Percentiles rank a stretch among this genome's conserved stretches.
Conservation (phyloP, 2,113 vertebrate genomes). For the Toxotes chatareus region DNA sequence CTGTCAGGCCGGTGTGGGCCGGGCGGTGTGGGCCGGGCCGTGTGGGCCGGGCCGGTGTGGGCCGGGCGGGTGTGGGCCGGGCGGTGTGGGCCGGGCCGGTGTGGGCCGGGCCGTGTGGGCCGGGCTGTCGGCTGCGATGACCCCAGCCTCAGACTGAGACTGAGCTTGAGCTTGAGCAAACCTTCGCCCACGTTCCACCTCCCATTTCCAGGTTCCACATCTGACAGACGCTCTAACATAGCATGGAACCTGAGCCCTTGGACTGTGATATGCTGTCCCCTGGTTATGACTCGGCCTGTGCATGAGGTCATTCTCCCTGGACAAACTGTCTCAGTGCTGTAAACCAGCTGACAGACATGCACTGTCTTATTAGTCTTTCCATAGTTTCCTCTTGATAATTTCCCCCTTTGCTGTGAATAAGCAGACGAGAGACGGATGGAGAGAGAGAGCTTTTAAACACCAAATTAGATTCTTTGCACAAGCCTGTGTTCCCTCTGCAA, state of each 20-base stretch:
- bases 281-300: neutral
- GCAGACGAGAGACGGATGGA: neutral
- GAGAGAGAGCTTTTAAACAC: slow-evolving; percentile 17
- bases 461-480: slow-evolving; percentile 31
- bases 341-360: neutral
- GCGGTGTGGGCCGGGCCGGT: no score
- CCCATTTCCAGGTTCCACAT: slow-evolving; percentile 69
- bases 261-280: slow-evolving; percentile 32
- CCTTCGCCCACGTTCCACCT: slow-evolving; percentile 47
- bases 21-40: neutral
- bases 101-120: no score
- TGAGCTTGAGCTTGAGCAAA: slow-evolving; percentile 58
- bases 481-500: slow-evolving; percentile 15
- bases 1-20: neutral
- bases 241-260: slow-evolving; percentile 50
- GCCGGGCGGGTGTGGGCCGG: neutral
- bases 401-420: neutral
- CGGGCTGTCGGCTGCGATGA: neutral
- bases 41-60: no score
- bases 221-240: slow-evolving; percentile 54
- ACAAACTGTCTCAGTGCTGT: slow-evolving; percentile 18
- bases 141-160: slow-evolving; percentile 12
- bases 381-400: neutral
- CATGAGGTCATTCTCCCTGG: slow-evolving; percentile 18
- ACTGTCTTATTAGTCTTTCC: neutral